These are phyloP conservation scores for Antitype chi DNA, from an alignment of 2,888 invertebrate genomes.

Conservation along the genomic window DNA sequence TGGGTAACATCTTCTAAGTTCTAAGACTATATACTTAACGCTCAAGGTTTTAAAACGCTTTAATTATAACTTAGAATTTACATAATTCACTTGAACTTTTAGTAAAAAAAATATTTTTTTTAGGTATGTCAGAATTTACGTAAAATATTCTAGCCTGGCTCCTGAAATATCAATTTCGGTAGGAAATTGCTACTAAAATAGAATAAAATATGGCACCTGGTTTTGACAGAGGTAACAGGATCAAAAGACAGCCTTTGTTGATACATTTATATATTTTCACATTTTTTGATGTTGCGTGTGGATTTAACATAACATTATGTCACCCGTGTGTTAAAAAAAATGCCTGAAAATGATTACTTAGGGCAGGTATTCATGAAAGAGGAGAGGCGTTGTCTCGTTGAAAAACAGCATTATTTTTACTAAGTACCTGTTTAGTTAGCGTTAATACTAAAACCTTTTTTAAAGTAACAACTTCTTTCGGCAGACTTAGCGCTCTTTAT, in stretches of 20 bases:
- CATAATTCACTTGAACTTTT: neutral
- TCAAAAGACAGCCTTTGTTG: conserved; percentile 17
- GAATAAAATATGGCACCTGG: conserved; percentile 13
- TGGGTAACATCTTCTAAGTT: conserved; percentile 20
- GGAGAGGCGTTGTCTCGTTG: no score
- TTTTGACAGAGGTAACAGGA: conserved; percentile 27
- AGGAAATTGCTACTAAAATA: conserved; percentile 31
- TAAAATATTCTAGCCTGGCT: neutral
- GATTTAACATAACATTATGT: no score
- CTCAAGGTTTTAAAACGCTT: conserved; percentile 8
- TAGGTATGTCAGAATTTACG: neutral
- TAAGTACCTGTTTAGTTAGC: neutral
- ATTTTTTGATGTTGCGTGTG: neutral
- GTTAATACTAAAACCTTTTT: no score
- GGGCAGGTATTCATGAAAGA: neutral
- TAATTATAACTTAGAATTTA: conserved; percentile 2
- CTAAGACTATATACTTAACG: conserved; percentile 9
- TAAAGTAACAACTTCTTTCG: neutral
- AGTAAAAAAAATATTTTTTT: neutral
- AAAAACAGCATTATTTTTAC: neutral
- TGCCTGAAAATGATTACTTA: neutral
- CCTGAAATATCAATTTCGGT: neutral
- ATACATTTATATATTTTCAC: conserved; percentile 7
- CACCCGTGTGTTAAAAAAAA: neutral
- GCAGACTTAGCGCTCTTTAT: no score